Base-by-base conservation (phyloP, 2,113 vertebrate species). In the Osmerus mordax region DNA sequence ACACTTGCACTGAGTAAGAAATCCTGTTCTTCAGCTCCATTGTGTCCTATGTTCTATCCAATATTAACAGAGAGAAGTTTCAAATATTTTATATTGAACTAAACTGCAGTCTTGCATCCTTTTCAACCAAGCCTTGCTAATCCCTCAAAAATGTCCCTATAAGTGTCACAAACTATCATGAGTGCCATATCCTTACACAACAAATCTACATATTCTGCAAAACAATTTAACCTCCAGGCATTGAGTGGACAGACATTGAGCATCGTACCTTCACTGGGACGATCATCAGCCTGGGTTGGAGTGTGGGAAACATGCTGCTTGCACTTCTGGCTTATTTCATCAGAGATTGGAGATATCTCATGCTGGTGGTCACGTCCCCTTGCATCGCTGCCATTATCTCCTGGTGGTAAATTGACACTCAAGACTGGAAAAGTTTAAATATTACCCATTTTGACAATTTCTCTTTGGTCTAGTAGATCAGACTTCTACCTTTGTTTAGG, bases 231-330 rank as follows among this genome's bases (percentile, higher is more conserved):
- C 32, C 29, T 18, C 28, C 76, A 90, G 88, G 85, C 62, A 65
- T 96, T 69, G 94, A 96, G 81, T 95, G 94, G 94, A 91, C 92
- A 16, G 94, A 94, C 0, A 36, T 93, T 70, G 75, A 85, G 60
- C 94, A 96, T 69, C 91, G 93, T 9, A 94, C 91, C 0, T 87
- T 94, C 75, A 85, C 87, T 0, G 92, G 93, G 0, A 90, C 92
- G 64, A 76, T 95, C 23, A 84, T 70, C 9, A 90, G 92, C 82
- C 76, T 89, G 77, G 92, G 92, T 28, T 96, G 95, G 95, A 93
- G 92, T 0, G 3, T 76, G 0, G 94, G 95, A 2, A 91, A 91
- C 86, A 92, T 94, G 91, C 64, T 94, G 54, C 86, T 96, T 82
- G 92, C 93, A 3, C 70, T 94, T 55, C 54, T 91, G 2, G 92